Conservation (phyloP, 2,888 invertebrate genomes). For the Tryphoninae sp. region DNA sequence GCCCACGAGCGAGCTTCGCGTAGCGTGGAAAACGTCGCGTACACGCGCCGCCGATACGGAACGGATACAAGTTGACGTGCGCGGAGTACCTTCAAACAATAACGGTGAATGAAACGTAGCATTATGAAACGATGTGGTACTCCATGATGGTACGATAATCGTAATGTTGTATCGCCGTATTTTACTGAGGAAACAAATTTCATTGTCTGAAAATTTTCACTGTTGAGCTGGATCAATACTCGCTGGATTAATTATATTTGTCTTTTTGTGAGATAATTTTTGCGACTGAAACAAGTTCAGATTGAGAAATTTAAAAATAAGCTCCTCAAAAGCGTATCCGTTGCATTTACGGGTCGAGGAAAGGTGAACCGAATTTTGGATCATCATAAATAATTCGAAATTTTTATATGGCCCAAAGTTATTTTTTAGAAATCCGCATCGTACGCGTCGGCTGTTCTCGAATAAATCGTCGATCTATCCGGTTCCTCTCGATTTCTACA, state of each 20-base stretch:
- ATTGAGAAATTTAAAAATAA: no score
- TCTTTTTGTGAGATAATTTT: background rate
- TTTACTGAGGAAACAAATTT: background rate
- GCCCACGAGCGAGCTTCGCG: constrained; percentile 66
- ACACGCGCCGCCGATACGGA: constrained; percentile 68
- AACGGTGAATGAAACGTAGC: constrained; percentile 74
- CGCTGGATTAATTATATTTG: background rate
- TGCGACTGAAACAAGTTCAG: background rate
- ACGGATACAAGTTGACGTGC: constrained; percentile 69
- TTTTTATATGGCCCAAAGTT: background rate
- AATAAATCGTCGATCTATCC: background rate
- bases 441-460: background rate
- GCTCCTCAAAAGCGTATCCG: no score
- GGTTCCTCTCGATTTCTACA: constrained; percentile 19
- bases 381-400: no score
- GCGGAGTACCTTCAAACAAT: constrained; percentile 34
- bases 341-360: no score
- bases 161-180: background rate
- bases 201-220: background rate
- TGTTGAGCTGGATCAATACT: no score
- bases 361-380: no score
- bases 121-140: constrained; percentile 39
- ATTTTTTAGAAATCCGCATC: background rate
- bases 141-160: constrained; percentile 1
- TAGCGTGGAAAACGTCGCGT: constrained; percentile 43